Evolutionary conservation across 64 coral and sea anemone species (phyloP), one percentile per base, ranked within the genome.

Genomic region (Trachythela sp.): DNA sequence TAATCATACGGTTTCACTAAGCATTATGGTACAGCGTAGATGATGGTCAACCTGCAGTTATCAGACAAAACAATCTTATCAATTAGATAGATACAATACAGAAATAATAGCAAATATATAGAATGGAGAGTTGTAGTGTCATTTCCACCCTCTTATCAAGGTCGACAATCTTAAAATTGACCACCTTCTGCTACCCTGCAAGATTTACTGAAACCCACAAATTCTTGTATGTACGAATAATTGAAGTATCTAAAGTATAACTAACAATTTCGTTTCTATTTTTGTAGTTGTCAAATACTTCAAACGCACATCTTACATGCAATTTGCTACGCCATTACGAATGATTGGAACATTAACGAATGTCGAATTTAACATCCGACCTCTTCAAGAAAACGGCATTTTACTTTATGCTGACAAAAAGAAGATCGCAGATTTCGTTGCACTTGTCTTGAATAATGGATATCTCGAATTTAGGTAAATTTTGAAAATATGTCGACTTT

Each of bases 301-400:
- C 75, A 30, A 35, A 35, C 27, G 75, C 3, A 17, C 31, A 37
- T 80, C 75, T 0, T 80, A 37, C 75, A 80, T 80, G 75, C 31
- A 18, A 35, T 80, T 80, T 80, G 75, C 20, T 39, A 80, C 75
- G 2, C 75, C 75, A 18, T 38, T 80, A 30, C 75, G 75, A 80
- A 80, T 80, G 75, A 39, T 80, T 36, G 75, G 75, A 15, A 80
- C 20, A 35, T 18, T 80, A 80, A 80, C 75, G 8, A 35, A 80
- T 35, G 37, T 80, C 37, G 75, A 80, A 30, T 80, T 80, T 80
- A 39, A 37, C 75, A 80, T 80, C 33, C 8, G 75, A 34, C 75
- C 75, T 80, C 15, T 80, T 0, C 31, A 80, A 37, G 75, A 80
- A 80, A 80, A 80, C 75, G 75, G 75, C 30, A 80, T 80, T 80